These are phyloP conservation scores for Darwinula stevensoni DNA, from an alignment of 2,888 invertebrate genomes.

Conservation along the genomic window DNA sequence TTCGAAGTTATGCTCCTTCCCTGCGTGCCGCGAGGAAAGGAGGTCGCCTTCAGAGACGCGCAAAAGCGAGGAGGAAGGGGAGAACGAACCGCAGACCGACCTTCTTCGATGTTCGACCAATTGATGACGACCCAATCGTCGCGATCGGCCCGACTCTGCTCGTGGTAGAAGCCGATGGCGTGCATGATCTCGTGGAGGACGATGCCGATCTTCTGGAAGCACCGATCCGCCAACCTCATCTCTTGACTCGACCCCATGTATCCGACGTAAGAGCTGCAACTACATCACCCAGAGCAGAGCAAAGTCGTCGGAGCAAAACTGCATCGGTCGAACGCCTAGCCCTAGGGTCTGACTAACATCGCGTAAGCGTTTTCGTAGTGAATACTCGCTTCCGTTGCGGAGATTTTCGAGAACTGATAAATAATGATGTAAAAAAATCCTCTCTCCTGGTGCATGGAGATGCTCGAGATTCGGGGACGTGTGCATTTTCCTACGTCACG, in stretches of 20 bases:
- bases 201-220: conserved; percentile 13
- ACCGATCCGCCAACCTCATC: conserved; percentile 9
- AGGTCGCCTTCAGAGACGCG: conserved; percentile 4
- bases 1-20: conserved; percentile 27
- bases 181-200: conserved; percentile 19
- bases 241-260: conserved; percentile 16
- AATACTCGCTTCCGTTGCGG: too few relatives aligned
- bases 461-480: too few relatives aligned
- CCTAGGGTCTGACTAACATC: too few relatives aligned
- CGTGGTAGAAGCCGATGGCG: conserved; percentile 17
- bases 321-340: too few relatives aligned
- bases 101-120: conserved; percentile 14
- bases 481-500: too few relatives aligned
- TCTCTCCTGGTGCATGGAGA: too few relatives aligned
- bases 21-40: conserved; percentile 13
- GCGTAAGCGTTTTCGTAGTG: too few relatives aligned
- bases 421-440: too few relatives aligned
- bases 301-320: too few relatives aligned
- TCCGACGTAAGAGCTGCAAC: conserved; percentile 23
- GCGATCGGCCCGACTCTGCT: conserved; percentile 17
- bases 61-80: background rate
- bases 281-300: too few relatives aligned
- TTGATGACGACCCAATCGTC: conserved; percentile 15
- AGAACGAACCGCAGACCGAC: conserved; percentile 8
- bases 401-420: too few relatives aligned